Evolutionary conservation across 2,797 vertebrate species (phyloP).

Genomic region (Oryzias dopingdopingensis): DNA sequence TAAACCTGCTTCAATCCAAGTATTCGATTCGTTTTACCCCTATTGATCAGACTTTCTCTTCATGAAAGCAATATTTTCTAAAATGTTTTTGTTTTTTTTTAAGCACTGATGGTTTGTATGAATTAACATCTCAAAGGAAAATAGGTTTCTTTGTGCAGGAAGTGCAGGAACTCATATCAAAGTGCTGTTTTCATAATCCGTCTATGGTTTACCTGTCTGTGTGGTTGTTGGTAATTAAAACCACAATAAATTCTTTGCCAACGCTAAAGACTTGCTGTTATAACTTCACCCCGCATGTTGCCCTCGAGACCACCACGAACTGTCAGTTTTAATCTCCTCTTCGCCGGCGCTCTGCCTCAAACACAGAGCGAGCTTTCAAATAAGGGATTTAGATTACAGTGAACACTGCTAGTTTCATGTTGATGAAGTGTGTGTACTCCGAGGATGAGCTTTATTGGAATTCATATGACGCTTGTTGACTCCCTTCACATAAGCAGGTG

Average conservation of each 20-base stretch:
- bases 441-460: constrained; percentile 68
- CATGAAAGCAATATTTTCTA: too few relatives aligned
- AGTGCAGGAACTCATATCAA: too few relatives aligned
- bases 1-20: too few relatives aligned
- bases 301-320: constrained; percentile 45
- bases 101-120: too few relatives aligned
- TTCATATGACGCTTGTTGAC: constrained; percentile 72
- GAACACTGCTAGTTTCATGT: constrained; percentile 52
- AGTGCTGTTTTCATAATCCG: background rate
- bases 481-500: constrained; percentile 75
- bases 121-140: too few relatives aligned
- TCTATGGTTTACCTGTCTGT: constrained; percentile 37
- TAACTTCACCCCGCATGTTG: constrained; percentile 48
- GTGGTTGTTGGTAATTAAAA: constrained; percentile 51
- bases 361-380: constrained; percentile 47
- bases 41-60: too few relatives aligned
- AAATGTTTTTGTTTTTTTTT: too few relatives aligned
- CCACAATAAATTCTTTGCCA: constrained; percentile 38
- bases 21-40: too few relatives aligned
- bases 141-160: too few relatives aligned
- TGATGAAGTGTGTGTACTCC: constrained; percentile 60
- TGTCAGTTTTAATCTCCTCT: constrained; percentile 63
- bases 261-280: constrained; percentile 41
- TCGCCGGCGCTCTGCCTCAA: constrained; percentile 30
- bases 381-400: constrained; percentile 72